These are phyloP conservation scores for Salticus scenicus DNA, from an alignment of 2,888 invertebrate genomes.

Conservation along the genomic window DNA sequence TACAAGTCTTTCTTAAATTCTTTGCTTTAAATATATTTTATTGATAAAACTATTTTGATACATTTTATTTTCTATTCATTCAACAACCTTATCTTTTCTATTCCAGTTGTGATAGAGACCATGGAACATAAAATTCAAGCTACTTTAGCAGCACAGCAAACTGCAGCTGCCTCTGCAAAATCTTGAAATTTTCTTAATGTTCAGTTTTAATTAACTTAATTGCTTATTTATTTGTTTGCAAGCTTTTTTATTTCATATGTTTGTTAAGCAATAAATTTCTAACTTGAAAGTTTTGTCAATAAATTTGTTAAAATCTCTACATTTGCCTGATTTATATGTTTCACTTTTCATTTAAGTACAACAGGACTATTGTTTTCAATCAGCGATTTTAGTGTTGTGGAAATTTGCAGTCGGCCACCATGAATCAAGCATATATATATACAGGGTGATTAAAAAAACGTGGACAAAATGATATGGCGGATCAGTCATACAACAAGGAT, in stretches of 20 bases:
- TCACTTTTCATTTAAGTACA: neutral
- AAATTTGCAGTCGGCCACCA: too few species aligned
- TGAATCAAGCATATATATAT: too few species aligned
- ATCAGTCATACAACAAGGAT: too few species aligned
- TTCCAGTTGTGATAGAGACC: slow-evolving; percentile 68
- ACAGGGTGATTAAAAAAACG: too few species aligned
- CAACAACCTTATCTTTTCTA: too few species aligned
- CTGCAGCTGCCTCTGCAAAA: slow-evolving; percentile 32
- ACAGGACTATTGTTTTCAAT: too few species aligned
- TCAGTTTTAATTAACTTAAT: neutral
- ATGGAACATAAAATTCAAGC: slow-evolving; percentile 68
- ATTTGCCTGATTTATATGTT: neutral
- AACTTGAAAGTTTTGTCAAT: slow-evolving; percentile 1
- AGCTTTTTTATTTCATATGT: neutral
- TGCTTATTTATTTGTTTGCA: slow-evolving; percentile 13
- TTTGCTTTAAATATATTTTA: too few species aligned
- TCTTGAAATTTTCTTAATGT: slow-evolving; percentile 23
- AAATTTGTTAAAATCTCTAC: slow-evolving; percentile 2
- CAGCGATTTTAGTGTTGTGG: too few species aligned
- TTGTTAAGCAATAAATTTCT: slow-evolving; percentile 18
- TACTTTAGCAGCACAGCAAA: slow-evolving; percentile 67
- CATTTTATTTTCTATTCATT: too few species aligned
- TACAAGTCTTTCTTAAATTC: too few species aligned
- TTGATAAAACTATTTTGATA: too few species aligned
- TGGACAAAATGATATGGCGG: too few species aligned